Evolutionary conservation across 2,888 invertebrate genomes (phyloP), one percentile per base, ranked within the genome.

Genomic region (Galerucella calmariensis): DNA sequence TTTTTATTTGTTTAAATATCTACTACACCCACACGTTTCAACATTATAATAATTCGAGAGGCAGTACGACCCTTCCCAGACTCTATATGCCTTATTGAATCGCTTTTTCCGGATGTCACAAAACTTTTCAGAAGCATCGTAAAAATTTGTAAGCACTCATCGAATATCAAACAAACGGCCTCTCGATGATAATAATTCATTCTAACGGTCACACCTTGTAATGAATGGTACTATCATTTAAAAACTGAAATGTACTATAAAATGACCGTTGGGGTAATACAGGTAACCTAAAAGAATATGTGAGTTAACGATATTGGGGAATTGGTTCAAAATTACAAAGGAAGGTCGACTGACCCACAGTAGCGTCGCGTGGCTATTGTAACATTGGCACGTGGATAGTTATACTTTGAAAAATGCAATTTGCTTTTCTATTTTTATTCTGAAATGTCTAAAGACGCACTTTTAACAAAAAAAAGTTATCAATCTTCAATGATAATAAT

Each of bases 211-310:
- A 76, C 71, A 75, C 76, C 78, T 74, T 70, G 77, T 77, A 78
- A 78, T 77, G 75, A 79, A 77, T 73, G 79, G 71, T 74, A 59
- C 58, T 72, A n/a, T 78, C 77, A 79, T 81, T 82, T 79, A 77
- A 81, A 80, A 79, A 82, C 79, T 77, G 80, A 80, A 82, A 82
- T 81, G 81, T 80, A 77, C 79, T 79, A 80, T 81, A 79, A 83
- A 82, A 81, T 78, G 77, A 82, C 83, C 83, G 83, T 82, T 82
- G 81, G 81, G 79, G 72, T 65, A 46, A 41, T 53, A 69, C 59
- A 61, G 67, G 72, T 74, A 35, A 44, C 70, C 67, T 73, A 68
- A 69, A 61, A 67, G 20, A 65, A 59, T 65, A 53, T 53, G 20
- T 67, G 27, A 27, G 41, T 56, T 56, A 56, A 67, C 53, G 53